Percentiles rank a stretch among this genome's conserved stretches.
phyloP scores from a whole-genome alignment of 53 echinoderm and acorn worm species.

The Hippasteria phrygiana region DNA sequence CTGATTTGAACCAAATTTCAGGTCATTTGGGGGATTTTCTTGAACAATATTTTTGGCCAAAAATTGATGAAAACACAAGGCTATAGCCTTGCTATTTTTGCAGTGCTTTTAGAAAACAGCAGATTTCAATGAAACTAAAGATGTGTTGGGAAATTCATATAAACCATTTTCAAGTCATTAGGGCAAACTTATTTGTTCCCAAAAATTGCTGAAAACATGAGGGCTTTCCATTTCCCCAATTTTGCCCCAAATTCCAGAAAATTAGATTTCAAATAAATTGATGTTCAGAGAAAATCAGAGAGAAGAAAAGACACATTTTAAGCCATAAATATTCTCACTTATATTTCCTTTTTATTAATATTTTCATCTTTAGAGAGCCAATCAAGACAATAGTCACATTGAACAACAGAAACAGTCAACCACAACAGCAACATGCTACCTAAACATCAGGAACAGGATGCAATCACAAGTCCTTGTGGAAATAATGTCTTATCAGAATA shows the following conservation, averaged over 20 bases:
- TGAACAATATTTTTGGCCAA: not conserved
- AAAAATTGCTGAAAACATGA: not conserved
- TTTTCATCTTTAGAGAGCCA: constrained; percentile 67
- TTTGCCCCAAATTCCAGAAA: too few relatives aligned
- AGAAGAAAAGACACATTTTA: not conserved
- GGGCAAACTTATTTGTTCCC: not conserved
- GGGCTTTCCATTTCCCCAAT: not conserved
- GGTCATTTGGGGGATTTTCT: not conserved
- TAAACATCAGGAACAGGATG: constrained; percentile 20
- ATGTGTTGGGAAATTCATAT: not conserved
- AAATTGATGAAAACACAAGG: not conserved
- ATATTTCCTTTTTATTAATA: constrained; percentile 76
- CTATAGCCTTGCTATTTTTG: not conserved
- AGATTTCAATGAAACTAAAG: not conserved
- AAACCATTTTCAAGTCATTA: not conserved
- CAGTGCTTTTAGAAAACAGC: not conserved
- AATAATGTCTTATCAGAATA: too few relatives aligned
- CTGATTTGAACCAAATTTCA: too few relatives aligned
- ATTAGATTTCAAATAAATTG: too few relatives aligned
- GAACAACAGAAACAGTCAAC: constrained; percentile 59
- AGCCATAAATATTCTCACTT: constrained; percentile 32
- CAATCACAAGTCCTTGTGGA: not conserved
- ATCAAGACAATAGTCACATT: constrained; percentile 57
- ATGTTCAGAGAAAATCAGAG: too few relatives aligned
- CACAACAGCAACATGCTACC: constrained; percentile 55